These are phyloP conservation scores for Balaeniceps rex DNA, from an alignment of 2,113 vertebrate genomes.

Conservation along the genomic window DNA sequence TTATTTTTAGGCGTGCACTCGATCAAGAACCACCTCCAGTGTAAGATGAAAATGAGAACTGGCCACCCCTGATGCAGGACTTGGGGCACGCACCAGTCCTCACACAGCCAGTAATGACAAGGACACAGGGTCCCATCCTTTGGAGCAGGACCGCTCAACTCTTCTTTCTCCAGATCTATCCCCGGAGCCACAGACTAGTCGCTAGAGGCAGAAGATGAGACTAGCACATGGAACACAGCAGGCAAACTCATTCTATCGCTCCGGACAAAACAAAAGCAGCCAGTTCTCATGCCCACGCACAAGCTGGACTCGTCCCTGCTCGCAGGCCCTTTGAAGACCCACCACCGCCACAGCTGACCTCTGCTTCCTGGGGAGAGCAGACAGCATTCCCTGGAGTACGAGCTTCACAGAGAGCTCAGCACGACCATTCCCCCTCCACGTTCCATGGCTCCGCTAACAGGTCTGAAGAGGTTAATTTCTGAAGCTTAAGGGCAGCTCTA, in stretches of 20 bases:
- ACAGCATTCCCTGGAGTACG: rapidly evolving
- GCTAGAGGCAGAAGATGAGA: background rate
- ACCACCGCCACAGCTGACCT: background rate
- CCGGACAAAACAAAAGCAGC: too few species aligned
- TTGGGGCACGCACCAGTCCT: rapidly evolving
- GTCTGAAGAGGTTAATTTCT: constrained; percentile 21
- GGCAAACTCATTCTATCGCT: rapidly evolving
- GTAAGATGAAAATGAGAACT: background rate
- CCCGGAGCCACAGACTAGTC: background rate
- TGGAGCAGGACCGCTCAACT: background rate
- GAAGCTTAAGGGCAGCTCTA: constrained; percentile 26
- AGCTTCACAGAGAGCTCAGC: background rate
- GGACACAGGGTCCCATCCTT: rapidly evolving
- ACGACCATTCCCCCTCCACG: background rate
- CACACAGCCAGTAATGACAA: background rate
- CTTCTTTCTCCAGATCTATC: background rate
- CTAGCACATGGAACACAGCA: rapidly evolving
- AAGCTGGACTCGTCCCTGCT: background rate
- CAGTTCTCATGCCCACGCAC: background rate
- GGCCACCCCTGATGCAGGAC: rapidly evolving
- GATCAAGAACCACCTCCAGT: background rate
- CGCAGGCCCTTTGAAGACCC: background rate
- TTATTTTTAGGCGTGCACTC: rapidly evolving
- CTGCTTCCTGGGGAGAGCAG: rapidly evolving
- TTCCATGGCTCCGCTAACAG: background rate